Base-by-base conservation (phyloP, 2,113 vertebrate species). In the Solea senegalensis region DNA sequence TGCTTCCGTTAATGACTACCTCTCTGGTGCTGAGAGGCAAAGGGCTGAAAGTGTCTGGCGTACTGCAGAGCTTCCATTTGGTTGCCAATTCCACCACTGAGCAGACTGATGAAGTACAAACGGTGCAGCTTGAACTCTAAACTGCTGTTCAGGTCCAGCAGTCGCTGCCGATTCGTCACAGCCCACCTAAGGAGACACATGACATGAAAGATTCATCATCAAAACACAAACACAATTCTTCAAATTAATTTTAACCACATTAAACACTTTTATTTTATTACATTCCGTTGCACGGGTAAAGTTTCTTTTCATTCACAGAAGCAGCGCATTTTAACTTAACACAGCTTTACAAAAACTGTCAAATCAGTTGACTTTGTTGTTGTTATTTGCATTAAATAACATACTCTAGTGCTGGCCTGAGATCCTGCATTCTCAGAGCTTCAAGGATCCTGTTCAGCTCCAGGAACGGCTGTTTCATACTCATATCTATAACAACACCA, bases 61-160 rank as follows among this genome's bases (percentile, higher is more conserved):
- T 97, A 96, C 87, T 93, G 95, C 78, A 97, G 90, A 10, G 95
- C 96, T 78, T 97, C 94, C 81, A 95, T 92, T 88, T 97, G 95
- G 86, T 95, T 96, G 76, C 90, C 28, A 0, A 95, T 94, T 45
- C 96, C 96, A 0, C 95, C 94, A 1, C 94, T 92, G 51, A 96
- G 93, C 71, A 97, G 92, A 54, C 93, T 94, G 86, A 97, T 97
- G 80, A 97, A 97, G 86, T 96, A 94, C 69, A 96, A 89, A 34
- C 95, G 94, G 81, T 96, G 95, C 70, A 97, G 85, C 88, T 95
- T 96, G 90, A 97, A 97, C 81, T 96, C 96, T 90, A 97, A 87
- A 55, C 93, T 95, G 85, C 96, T 96, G 91, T 95, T 96, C 74
- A 97, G 90, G 79, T 96, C 95, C 65, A 96, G 82, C 39, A 97